Percentiles rank a stretch among this genome's conserved stretches.
These are phyloP conservation scores for Paragorgia papillata DNA, from an alignment of 92 coral and sea anemone species.

Conservation along the genomic window DNA sequence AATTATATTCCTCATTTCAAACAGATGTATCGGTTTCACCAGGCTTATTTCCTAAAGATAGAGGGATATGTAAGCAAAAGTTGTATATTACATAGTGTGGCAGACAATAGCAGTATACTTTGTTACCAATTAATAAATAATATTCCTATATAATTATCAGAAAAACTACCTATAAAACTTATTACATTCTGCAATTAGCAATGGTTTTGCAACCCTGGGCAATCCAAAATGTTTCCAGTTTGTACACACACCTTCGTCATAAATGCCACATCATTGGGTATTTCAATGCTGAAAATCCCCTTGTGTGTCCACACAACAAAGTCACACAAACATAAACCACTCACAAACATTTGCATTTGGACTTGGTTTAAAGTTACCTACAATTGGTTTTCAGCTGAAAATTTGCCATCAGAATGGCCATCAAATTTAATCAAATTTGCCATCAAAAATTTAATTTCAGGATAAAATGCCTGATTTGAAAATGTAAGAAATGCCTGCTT, in stretches of 20 bases:
- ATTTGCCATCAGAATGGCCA: neutral
- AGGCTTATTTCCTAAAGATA: too few species aligned
- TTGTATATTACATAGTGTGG: too few species aligned
- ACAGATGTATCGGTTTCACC: too few species aligned
- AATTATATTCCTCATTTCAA: too few species aligned
- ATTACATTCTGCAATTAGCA: neutral
- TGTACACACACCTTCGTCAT: neutral
- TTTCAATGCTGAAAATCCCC: neutral
- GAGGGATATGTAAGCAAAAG: too few species aligned
- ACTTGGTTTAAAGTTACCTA: constrained; percentile 26
- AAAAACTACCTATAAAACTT: too few species aligned
- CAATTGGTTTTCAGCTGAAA: constrained; percentile 1
- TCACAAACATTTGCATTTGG: constrained; percentile 24
- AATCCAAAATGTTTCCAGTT: constrained; percentile 24
- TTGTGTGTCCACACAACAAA: constrained; percentile 36
- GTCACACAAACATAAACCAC: constrained; percentile 4
- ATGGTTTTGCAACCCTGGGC: constrained; percentile 26
- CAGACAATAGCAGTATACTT: neutral
- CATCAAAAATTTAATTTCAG: too few species aligned
- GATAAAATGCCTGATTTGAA: too few species aligned
- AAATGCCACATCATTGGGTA: constrained; percentile 11
- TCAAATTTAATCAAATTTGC: constrained; percentile 19
- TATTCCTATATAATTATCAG: neutral
- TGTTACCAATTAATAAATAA: too few species aligned
- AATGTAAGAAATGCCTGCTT: constrained; percentile 29